phyloP scores from a whole-genome alignment of 2,888 invertebrate species.

The Cyclophora albipunctata region DNA sequence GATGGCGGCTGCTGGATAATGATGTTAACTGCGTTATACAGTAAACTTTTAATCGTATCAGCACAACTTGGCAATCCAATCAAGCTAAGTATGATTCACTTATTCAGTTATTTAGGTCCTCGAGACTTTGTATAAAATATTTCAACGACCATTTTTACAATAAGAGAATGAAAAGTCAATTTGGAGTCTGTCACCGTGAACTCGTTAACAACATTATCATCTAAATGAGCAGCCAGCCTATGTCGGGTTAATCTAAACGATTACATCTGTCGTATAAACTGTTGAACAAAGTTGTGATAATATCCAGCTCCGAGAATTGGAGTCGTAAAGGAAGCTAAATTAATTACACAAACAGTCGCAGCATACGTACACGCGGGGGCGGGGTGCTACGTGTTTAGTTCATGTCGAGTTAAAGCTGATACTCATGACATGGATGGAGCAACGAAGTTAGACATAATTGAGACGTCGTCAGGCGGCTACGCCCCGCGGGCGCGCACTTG shows the following conservation, averaged over 20 bases:
- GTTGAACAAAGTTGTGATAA: conserved; percentile 32
- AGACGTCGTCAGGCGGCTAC: conserved; percentile 40
- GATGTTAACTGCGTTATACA: conserved; percentile 42
- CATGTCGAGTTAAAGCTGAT: conserved; percentile 39
- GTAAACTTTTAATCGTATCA: conserved; percentile 58
- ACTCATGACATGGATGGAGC: conserved; percentile 45
- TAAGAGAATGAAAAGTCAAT: too few relatives aligned
- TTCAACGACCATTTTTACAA: too few relatives aligned
- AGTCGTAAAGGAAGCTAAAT: conserved; percentile 36
- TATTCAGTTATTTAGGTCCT: background rate
- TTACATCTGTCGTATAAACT: conserved; percentile 18
- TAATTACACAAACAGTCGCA: conserved; percentile 43
- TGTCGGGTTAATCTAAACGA: conserved; percentile 6
- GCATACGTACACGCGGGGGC: conserved; percentile 8
- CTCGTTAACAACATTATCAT: too few relatives aligned
- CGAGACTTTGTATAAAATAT: too few relatives aligned
- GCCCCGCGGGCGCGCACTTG: conserved; percentile 44
- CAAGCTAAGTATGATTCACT: too few relatives aligned
- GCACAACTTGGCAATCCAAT: conserved; percentile 37
- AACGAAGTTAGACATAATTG: conserved; percentile 67
- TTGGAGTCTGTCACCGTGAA: too few relatives aligned
- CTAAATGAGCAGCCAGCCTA: conserved; percentile 1
- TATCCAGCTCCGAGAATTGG: conserved; percentile 27
- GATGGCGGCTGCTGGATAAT: conserved; percentile 29
- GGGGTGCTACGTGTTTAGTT: conserved; percentile 23